Base-by-base conservation (phyloP, 2,113 vertebrate species). In the Todiramphus saurophagus region DNA sequence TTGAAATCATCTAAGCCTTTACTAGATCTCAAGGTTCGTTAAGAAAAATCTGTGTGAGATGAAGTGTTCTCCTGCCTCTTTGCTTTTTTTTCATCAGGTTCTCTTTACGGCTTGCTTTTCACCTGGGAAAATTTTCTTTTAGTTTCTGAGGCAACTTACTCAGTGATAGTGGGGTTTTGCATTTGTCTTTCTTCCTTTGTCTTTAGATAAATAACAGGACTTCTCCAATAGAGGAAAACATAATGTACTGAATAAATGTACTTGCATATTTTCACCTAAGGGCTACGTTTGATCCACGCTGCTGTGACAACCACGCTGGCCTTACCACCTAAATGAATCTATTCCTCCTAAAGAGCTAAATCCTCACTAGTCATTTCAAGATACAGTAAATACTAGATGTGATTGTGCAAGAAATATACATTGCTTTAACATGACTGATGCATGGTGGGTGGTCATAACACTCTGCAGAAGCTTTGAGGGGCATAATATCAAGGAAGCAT, bases 201-300 rank as follows among this genome's bases (percentile, higher is more conserved):
- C 67, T 95, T 92, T 55, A 89, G 74, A 46, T 83, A 92, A 93
- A 84, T 84, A 93, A 58, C 39, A 89, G 78, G 83, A 53, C 18
- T 83, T 82, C 48, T 94, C 76, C 77, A 70, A 69, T 23, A 87
- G 66, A 93, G 66, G 58, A 79, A 75, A 86, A 77, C 44, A 41
- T 89, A 53, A 76, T 83, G 43, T 63, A 72, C 89, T 82, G 89
- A 90, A 95, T 86, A 91, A 94, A 94, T 63, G 50, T n/a, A 46
- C 63, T 91, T 93, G 55, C n/a, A 59, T 90, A 87, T 91, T 97
- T 94, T 95, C 62, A 92, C 88, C 93, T 79, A 43, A 96, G 94
- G 96, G 93, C 80, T 93, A 43, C 72, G 15, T 90, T 96, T 96
- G 94, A 97, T 96, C 93, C 10, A 3, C 73, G 10, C 28, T 83